Evolutionary conservation across 2,113 vertebrate genomes (phyloP).

Genomic region (Sapayoa aenigma): DNA sequence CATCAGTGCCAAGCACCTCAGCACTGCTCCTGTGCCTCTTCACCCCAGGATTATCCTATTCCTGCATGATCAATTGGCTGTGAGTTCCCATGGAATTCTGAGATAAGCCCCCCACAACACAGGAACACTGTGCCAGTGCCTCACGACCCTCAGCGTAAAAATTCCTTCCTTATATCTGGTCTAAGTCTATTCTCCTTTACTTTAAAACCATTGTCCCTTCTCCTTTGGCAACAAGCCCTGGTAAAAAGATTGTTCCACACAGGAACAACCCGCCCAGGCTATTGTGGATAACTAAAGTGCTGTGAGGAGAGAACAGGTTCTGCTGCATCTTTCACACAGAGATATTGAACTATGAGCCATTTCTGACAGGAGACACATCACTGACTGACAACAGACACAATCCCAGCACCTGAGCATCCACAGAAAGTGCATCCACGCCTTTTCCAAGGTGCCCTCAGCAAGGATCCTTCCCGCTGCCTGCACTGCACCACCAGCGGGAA

Average conservation of each 20-base stretch:
- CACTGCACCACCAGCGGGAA: accelerated
- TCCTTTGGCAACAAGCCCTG: neutral
- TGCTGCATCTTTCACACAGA: neutral
- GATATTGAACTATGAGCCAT: accelerated
- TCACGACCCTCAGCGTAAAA: neutral
- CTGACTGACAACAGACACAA: accelerated
- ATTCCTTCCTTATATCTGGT: neutral
- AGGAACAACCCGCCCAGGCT: accelerated
- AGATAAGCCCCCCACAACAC: accelerated
- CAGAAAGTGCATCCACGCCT: neutral
- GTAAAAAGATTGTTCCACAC: neutral
- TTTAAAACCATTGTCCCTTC: neutral
- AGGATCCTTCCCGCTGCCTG: neutral
- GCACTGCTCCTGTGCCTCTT: neutral
- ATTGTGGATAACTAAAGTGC: accelerated
- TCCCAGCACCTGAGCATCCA: neutral
- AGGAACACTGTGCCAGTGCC: neutral
- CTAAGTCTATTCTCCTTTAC: neutral
- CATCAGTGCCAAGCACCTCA: neutral
- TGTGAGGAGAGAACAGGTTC: accelerated
- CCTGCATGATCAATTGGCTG: neutral
- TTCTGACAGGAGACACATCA: too few relatives aligned
- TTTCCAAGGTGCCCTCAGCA: neutral
- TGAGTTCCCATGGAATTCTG: neutral
- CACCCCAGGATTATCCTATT: accelerated